A percentile compares a stretch with the other conserved stretches of the same genome.
Conservation (phyloP, 2,113 vertebrate species). For the Pelobates fuscus region DNA sequence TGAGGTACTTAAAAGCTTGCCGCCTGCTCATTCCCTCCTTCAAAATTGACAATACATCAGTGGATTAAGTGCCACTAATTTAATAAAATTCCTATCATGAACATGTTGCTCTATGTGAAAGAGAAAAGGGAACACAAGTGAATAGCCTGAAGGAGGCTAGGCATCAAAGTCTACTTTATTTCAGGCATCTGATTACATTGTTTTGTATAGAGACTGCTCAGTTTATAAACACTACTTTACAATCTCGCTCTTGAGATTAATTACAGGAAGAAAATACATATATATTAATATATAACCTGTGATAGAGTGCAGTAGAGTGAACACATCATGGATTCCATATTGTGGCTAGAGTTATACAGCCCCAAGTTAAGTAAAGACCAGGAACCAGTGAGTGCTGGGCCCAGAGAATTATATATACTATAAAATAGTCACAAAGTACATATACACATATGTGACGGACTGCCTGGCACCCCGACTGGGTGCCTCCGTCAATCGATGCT, state of each 20-base stretch:
- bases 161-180: constrained; percentile 21
- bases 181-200: constrained; percentile 12
- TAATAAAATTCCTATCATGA: constrained; percentile 62
- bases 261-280: too few species aligned
- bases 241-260: background rate
- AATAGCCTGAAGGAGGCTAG: constrained; percentile 28
- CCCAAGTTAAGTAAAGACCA: too few species aligned
- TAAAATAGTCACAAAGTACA: too few species aligned
- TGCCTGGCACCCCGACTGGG: too few species aligned
- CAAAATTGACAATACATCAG: constrained; percentile 58
- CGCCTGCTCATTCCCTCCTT: constrained; percentile 50
- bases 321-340: too few species aligned
- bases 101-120: constrained; percentile 52
- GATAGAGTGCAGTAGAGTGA: too few species aligned
- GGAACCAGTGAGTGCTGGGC: too few species aligned
- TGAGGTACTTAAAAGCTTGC: constrained; percentile 53
- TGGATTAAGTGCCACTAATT: constrained; percentile 68
- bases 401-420: too few species aligned
- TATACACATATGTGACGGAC: too few species aligned
- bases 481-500: too few species aligned
- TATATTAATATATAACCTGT: too few species aligned
- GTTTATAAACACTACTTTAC: constrained; percentile 1
- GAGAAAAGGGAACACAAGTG: constrained; percentile 27
- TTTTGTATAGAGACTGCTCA: background rate
- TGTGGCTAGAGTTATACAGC: too few species aligned